A percentile compares a stretch with the other conserved stretches of the same genome.
phyloP scores from a whole-genome alignment of 2,797 vertebrate species.

The Acanthurus leucopareius region DNA sequence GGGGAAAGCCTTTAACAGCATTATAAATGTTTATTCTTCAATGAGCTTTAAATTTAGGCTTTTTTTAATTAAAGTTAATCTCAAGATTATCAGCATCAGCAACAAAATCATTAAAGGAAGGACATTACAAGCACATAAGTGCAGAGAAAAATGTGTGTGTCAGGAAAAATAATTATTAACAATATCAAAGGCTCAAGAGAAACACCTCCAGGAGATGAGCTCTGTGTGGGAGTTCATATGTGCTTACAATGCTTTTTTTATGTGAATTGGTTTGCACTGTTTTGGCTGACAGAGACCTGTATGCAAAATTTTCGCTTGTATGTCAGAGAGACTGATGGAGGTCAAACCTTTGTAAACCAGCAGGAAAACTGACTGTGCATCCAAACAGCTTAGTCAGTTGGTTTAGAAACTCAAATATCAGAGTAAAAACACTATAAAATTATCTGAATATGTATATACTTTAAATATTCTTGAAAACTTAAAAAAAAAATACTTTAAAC shows the following conservation, averaged over 20 bases:
- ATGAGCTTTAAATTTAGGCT: neutral
- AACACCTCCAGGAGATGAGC: neutral
- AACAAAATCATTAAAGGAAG: neutral
- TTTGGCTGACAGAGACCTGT: neutral
- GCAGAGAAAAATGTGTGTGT: constrained; percentile 5
- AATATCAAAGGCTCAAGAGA: constrained; percentile 20
- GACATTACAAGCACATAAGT: neutral
- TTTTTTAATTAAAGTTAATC: neutral
- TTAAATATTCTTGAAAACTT: no score
- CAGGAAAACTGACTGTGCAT: neutral
- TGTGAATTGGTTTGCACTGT: constrained; percentile 10
- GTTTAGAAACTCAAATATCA: neutral
- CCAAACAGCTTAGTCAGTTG: neutral
- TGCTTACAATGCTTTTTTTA: constrained; percentile 11
- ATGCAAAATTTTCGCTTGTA: neutral
- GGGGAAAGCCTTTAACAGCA: neutral
- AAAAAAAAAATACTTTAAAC: no score
- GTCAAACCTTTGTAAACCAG: neutral
- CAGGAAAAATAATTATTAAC: constrained; percentile 22
- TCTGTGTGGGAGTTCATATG: constrained; percentile 25
- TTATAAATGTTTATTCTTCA: neutral
- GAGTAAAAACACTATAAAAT: neutral
- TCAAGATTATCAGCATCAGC: neutral
- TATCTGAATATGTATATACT: no score
- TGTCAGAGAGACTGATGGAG: neutral